Evolutionary conservation across 2,113 vertebrate species (phyloP).

Genomic region (Calidris pugnax): DNA sequence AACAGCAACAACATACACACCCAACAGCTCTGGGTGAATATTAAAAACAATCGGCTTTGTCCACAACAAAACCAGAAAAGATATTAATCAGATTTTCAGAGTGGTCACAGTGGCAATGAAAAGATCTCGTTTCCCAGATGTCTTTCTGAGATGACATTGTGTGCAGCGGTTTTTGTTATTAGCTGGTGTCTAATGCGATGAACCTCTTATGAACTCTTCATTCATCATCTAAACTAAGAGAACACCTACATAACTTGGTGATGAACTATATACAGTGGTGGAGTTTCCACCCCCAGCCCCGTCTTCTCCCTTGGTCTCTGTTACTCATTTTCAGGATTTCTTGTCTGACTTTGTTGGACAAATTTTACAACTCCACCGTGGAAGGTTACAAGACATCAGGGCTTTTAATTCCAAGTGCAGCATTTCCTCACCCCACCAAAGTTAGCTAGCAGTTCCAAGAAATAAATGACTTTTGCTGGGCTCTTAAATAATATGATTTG

Average conservation of each 20-base stretch:
- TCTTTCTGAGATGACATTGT: background rate
- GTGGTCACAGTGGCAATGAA: background rate
- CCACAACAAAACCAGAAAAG: background rate
- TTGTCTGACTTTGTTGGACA: constrained; percentile 58
- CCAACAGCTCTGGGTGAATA: background rate
- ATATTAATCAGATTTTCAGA: background rate
- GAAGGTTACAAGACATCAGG: constrained; percentile 40
- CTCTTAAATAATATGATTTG: constrained; percentile 80
- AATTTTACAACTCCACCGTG: constrained; percentile 15
- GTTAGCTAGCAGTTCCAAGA: constrained; percentile 70
- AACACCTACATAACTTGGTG: background rate
- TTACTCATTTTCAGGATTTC: background rate
- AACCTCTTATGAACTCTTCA: background rate
- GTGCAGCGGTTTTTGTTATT: background rate
- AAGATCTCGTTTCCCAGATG: background rate
- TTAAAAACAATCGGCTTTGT: background rate
- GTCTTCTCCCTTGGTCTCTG: background rate
- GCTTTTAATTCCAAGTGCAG: constrained; percentile 27
- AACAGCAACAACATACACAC: background rate
- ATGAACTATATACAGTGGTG: background rate
- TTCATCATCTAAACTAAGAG: background rate
- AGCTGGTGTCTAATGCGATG: background rate
- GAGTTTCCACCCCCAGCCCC: too few species aligned
- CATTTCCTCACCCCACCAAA: constrained; percentile 38
- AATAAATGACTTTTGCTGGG: constrained; percentile 75